Evolutionary conservation across 37 sponge, comb jelly and placozoan genomes (phyloP).

Genomic region (Dysidea cf. avara): DNA sequence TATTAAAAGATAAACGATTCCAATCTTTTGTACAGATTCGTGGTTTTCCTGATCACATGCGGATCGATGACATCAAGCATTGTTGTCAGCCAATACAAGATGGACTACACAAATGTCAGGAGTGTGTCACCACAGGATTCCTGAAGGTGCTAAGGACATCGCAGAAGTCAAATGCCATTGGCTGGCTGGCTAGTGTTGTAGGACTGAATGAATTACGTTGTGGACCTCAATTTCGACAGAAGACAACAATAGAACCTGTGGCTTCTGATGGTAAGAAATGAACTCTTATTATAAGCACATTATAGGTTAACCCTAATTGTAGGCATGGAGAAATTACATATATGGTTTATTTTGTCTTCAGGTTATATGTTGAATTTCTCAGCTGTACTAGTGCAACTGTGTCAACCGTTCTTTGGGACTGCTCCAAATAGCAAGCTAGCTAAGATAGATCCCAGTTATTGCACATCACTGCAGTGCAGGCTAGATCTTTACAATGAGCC

Average conservation of each 20-base stretch:
- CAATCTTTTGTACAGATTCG: constrained; percentile 36
- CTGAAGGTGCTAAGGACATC: constrained; percentile 48
- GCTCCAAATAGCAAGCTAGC: constrained; percentile 54
- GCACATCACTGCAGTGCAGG: constrained; percentile 48
- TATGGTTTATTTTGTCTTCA: neutral
- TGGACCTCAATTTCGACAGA: constrained; percentile 48
- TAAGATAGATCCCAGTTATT: constrained; percentile 51
- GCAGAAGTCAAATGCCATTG: constrained; percentile 42
- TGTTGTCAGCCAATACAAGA: constrained; percentile 40
- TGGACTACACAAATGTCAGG: constrained; percentile 46
- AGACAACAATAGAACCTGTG: constrained; percentile 10
- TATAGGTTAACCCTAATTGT: neutral
- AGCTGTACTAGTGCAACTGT: constrained; percentile 70
- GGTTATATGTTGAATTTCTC: constrained; percentile 83
- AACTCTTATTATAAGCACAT: neutral
- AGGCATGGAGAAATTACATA: neutral
- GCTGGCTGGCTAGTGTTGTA: constrained; percentile 77
- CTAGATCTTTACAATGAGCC: constrained; percentile 66
- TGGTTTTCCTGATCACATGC: constrained; percentile 35
- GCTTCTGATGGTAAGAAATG: constrained; percentile 54
- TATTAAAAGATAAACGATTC: constrained; percentile 19
- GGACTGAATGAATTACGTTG: constrained; percentile 58
- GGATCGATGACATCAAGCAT: constrained; percentile 8
- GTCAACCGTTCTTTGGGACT: constrained; percentile 70
- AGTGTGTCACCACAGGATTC: constrained; percentile 21